Evolutionary conservation across 2,888 invertebrate species (phyloP).

Genomic region (Stratiomys singularior): DNA sequence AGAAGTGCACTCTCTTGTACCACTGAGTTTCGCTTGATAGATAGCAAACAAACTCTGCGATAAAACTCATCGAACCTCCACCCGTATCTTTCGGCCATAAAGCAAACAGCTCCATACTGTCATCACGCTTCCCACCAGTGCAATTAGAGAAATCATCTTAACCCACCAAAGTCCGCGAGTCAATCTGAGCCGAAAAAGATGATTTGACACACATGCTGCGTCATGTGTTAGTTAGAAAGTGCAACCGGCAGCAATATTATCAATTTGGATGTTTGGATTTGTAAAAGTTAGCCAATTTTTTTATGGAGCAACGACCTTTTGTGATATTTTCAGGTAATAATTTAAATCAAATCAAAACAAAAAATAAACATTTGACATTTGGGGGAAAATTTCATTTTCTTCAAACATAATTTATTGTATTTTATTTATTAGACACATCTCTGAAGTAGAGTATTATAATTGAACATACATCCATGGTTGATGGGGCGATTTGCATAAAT

Average conservation of each 20-base stretch:
- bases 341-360: not conserved
- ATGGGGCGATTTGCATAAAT: not conserved
- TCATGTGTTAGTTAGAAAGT: slow-evolving; percentile 38
- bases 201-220: not conserved
- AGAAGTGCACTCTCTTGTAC: too few species aligned
- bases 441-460: too few species aligned
- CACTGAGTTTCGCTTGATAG: too few species aligned
- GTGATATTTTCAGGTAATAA: not conserved
- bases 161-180: not conserved
- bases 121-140: too few species aligned
- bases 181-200: not conserved
- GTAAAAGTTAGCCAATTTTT: not conserved
- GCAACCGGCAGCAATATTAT: slow-evolving; percentile 9
- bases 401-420: too few species aligned
- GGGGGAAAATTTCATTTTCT: not conserved
- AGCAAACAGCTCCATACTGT: too few species aligned
- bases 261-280: not conserved
- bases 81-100: too few species aligned
- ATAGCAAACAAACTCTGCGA: too few species aligned
- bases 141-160: too few species aligned
- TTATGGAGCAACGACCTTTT: slow-evolving; percentile 27
- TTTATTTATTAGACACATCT: too few species aligned
- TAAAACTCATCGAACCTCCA: too few species aligned
- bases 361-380: not conserved
- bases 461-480: too few species aligned